Evolutionary conservation across 2,113 vertebrate species (phyloP), one percentile per base, ranked within the genome.

Genomic region (Bubalus kerabau): DNA sequence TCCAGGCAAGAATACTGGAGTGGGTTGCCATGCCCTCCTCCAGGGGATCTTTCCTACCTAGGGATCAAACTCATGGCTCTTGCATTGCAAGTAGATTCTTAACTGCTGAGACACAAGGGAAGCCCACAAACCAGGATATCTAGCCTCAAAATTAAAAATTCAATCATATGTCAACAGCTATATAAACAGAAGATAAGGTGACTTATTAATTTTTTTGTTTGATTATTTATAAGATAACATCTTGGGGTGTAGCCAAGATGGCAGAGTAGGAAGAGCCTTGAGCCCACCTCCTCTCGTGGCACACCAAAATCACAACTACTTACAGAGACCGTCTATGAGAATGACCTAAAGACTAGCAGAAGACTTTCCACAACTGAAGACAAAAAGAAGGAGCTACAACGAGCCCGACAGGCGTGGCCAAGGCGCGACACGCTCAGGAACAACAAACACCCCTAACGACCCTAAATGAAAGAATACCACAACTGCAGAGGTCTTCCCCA

Each of bases 151-250:
- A n/a, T 50, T 64, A 82, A 36, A 56, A 87, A 76, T 76, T 82
- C 26, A 64, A 52, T 67, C n/a, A 52, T 30, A 88, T 78, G 15
- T 16, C 60, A 57, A 36, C 2, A 88, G 56, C 16, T 83, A 48
- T 57, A 8, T 24, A 83, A 84, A 91, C 32, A 83, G 13, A 87
- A 26, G 67, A 90, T 85, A 56, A 23, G 21, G 17, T 46, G 60
- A 78, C 46, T 64, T 90, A 21, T 57, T 89, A 17, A 78, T 83
- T 94, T 85, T 11, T 21, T 28, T 67, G 46, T 56, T 28, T 57
- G 36, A 56, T 82, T 80, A 5, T 93, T 86, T 56, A 59, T 87
- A 93, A 90, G 36, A 90, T 56, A 90, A 54, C 13, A 10, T 80
- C 24, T 90, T 93, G 82, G 74, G 80, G 30, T 23, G 6, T 52